Evolutionary conservation across 2,888 invertebrate genomes (phyloP).

Genomic region (Criorhina ranunculi): DNA sequence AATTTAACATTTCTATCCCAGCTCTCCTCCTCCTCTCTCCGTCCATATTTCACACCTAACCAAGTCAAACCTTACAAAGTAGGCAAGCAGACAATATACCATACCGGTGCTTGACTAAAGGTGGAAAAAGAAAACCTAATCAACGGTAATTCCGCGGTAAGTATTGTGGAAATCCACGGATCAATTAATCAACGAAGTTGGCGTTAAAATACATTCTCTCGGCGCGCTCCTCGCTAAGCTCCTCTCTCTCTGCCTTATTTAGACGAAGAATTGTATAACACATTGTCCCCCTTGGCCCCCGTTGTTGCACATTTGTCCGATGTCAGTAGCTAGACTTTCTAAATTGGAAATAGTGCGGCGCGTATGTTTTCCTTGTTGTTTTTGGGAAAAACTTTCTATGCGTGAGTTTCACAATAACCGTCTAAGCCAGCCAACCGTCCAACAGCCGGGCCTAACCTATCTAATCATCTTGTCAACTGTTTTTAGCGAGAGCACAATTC

Average conservation of each 20-base stretch:
- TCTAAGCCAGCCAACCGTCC: not conserved
- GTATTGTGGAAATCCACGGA: conserved; percentile 60
- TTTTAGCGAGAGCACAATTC: conserved; percentile 62
- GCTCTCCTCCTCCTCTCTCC: not conserved
- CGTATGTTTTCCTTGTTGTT: conserved; percentile 47
- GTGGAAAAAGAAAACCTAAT: conserved; percentile 65
- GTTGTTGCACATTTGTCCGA: conserved; percentile 8
- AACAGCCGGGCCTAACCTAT: conserved; percentile 38
- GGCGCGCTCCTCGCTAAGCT: not conserved
- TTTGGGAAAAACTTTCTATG: conserved; percentile 65
- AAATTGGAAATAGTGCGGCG: conserved; percentile 65
- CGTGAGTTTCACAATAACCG: conserved; percentile 48
- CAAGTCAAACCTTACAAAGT: conserved; percentile 39
- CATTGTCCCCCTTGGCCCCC: not conserved
- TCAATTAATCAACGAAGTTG: conserved; percentile 69
- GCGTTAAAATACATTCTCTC: conserved; percentile 58
- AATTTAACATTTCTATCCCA: conserved; percentile 39
- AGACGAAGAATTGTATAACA: conserved; percentile 65
- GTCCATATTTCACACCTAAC: conserved; percentile 71
- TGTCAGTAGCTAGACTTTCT: conserved; percentile 68
- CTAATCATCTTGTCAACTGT: conserved; percentile 75
- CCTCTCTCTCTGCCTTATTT: conserved; percentile 18
- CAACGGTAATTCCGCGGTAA: conserved; percentile 69
- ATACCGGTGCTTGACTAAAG: too few species aligned
- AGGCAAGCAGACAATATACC: not conserved